A percentile compares a stretch with the other conserved stretches of the same genome.
phyloP scores from a whole-genome alignment of 2,113 vertebrate genomes.

The Uropsilus gracilis region DNA sequence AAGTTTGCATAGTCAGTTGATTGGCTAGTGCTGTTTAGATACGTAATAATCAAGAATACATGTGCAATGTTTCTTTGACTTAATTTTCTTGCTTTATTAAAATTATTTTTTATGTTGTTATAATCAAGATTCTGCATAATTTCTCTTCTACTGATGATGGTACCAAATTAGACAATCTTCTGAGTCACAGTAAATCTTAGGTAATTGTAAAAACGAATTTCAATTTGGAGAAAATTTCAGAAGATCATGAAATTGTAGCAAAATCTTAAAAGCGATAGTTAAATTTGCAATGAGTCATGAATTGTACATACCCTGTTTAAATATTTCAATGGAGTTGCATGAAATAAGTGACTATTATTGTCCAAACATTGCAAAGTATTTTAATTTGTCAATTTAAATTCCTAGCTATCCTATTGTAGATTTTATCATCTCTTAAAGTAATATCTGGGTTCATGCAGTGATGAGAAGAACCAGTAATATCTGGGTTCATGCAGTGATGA shows the following conservation, averaged over 20 bases:
- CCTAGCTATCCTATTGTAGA: not conserved
- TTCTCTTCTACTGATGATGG: slow-evolving; percentile 2
- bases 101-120: slow-evolving; percentile 22
- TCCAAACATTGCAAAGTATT: not conserved
- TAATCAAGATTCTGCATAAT: slow-evolving; percentile 34
- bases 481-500: not conserved
- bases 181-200: slow-evolving; percentile 1
- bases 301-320: not conserved
- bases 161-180: not conserved
- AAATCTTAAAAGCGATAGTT: slow-evolving; percentile 38
- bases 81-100: slow-evolving; percentile 22
- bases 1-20: slow-evolving; percentile 22
- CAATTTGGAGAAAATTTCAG: slow-evolving; percentile 19
- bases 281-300: slow-evolving; percentile 18
- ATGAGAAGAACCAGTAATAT: not conserved
- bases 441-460: not conserved
- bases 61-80: slow-evolving; percentile 4
- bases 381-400: not conserved
- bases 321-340: not conserved
- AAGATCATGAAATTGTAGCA: slow-evolving; percentile 28
- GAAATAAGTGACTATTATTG: not conserved
- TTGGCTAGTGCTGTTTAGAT: not conserved
- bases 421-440: not conserved
- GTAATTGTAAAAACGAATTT: slow-evolving; percentile 43
- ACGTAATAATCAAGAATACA: not conserved